Conservation (phyloP, 1,140 invertebrate genomes). For the Rhagoletis pomonella region DNA sequence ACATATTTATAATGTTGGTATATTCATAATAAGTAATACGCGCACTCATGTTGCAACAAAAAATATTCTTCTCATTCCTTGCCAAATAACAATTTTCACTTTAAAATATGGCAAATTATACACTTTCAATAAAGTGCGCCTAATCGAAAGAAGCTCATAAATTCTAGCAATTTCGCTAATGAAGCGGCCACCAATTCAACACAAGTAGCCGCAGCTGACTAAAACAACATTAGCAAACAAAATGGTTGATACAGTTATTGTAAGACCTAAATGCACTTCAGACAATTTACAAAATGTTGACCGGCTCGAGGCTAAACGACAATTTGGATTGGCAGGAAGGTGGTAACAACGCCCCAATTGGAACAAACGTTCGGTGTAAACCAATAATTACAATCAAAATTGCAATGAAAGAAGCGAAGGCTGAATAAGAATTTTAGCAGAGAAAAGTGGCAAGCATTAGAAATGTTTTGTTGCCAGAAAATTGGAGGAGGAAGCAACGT, state of each 20-base stretch:
- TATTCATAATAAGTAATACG: too few relatives aligned
- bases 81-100: too few relatives aligned
- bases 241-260: conserved; percentile 20
- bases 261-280: conserved; percentile 23
- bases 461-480: background rate
- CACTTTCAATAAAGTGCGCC: background rate
- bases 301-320: conserved; percentile 23
- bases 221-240: background rate
- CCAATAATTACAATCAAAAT: conserved; percentile 42
- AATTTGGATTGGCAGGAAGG: conserved; percentile 42
- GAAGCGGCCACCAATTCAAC: conserved; percentile 6
- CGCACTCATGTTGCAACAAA: too few relatives aligned
- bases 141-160: conserved; percentile 11
- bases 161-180: conserved; percentile 33
- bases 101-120: background rate
- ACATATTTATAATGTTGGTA: too few relatives aligned
- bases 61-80: too few relatives aligned
- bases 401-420: background rate
- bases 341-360: conserved; percentile 46
- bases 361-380: background rate
- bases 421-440: background rate
- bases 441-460: background rate
- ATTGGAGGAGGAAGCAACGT: background rate
- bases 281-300: conserved; percentile 18
- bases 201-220: background rate